phyloP scores from a whole-genome alignment of 92 coral and sea anemone species.

The Anthopleura xanthogrammica region DNA sequence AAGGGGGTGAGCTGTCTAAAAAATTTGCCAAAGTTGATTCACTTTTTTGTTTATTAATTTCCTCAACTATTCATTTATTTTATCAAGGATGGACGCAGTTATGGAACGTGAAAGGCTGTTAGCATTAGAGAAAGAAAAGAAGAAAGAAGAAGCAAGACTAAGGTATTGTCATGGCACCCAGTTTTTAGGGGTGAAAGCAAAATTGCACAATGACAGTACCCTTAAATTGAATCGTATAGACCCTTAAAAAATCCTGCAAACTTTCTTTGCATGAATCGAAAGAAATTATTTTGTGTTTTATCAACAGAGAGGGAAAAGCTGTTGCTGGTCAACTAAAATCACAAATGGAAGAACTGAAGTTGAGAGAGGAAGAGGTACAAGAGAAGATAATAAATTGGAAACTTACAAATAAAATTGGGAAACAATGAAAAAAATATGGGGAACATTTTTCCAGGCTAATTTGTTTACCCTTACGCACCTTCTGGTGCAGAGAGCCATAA shows the following conservation, averaged over 20 bases:
- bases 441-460: too few relatives aligned
- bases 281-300: not conserved
- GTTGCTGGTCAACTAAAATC: constrained; percentile 77
- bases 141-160: constrained; percentile 72
- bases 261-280: too few relatives aligned
- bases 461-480: too few relatives aligned
- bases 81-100: constrained; percentile 69
- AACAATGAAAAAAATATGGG: too few relatives aligned
- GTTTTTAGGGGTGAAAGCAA: too few relatives aligned
- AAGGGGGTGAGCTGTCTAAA: too few relatives aligned
- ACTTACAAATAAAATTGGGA: not conserved
- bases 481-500: too few relatives aligned
- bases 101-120: constrained; percentile 87
- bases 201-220: too few relatives aligned
- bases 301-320: constrained; percentile 69
- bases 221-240: too few relatives aligned
- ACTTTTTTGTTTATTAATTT: too few relatives aligned
- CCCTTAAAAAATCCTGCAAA: not conserved
- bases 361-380: constrained; percentile 88
- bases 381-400: not conserved
- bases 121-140: constrained; percentile 71
- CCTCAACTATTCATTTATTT: not conserved
- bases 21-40: too few relatives aligned
- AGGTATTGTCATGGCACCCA: constrained; percentile 45
- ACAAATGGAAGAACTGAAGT: constrained; percentile 87